A percentile compares a stretch with the other conserved stretches of the same genome.
These are phyloP conservation scores for Siphlonurus alternatus DNA, from an alignment of 2,888 invertebrate genomes.

Conservation along the genomic window DNA sequence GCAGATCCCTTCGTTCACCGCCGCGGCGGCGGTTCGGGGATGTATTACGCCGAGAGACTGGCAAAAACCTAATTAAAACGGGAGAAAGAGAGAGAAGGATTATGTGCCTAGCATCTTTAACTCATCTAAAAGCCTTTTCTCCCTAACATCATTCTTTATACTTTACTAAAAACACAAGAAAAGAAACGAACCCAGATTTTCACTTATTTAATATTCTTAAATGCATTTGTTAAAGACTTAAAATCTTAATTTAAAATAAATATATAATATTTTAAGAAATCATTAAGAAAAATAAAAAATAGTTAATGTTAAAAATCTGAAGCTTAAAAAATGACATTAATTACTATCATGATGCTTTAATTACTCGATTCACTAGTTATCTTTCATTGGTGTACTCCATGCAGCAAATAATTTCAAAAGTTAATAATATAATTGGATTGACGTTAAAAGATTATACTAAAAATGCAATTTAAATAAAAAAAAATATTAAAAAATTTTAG, in stretches of 20 bases:
- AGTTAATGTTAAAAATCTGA: no score
- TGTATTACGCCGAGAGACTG: constrained; percentile 1
- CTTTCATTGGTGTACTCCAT: no score
- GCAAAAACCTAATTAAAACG: constrained; percentile 4
- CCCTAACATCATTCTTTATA: not conserved
- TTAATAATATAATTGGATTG: no score
- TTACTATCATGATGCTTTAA: no score
- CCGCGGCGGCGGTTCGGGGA: not conserved
- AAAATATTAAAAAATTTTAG: not conserved
- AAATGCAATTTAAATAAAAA: not conserved
- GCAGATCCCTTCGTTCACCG: not conserved
- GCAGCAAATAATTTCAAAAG: no score
- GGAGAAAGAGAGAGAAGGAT: constrained; percentile 1
- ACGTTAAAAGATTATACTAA: no score
- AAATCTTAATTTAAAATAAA: no score
- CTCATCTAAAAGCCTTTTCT: not conserved
- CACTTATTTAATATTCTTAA: constrained; percentile 2
- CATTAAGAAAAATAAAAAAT: no score
- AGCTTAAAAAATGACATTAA: no score
- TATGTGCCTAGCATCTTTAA: constrained; percentile 2
- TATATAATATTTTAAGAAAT: no score
- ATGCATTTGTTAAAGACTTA: not conserved
- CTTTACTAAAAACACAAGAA: not conserved
- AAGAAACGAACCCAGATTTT: not conserved
- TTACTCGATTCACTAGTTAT: no score